Conservation (phyloP, 1,140 invertebrate genomes). For the Saxidomus purpurata region DNA sequence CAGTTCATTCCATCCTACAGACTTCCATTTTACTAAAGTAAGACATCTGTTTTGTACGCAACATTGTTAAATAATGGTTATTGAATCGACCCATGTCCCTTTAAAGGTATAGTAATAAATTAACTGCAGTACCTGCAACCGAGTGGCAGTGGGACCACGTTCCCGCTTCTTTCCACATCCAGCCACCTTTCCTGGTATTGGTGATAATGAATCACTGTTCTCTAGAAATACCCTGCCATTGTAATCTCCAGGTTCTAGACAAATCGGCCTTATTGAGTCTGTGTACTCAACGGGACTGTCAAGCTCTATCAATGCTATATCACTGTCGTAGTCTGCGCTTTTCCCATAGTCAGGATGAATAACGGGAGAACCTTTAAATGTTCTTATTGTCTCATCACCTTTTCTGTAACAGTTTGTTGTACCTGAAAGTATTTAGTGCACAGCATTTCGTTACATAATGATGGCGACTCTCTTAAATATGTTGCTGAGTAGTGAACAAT, state of each 20-base stretch:
- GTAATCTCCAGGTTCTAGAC: constrained; percentile 69
- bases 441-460: no score
- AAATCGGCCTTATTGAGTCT: constrained; percentile 75
- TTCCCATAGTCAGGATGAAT: constrained; percentile 67
- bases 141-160: background rate
- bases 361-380: background rate
- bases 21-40: no score
- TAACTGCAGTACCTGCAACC: background rate
- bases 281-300: constrained; percentile 72
- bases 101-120: background rate
- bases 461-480: no score
- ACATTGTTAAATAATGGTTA: no score
- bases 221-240: constrained; percentile 70
- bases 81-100: no score
- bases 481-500: no score
- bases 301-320: constrained; percentile 80
- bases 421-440: constrained; percentile 7
- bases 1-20: no score
- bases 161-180: constrained; percentile 72
- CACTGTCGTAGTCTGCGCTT: constrained; percentile 75
- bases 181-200: constrained; percentile 72
- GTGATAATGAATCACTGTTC: constrained; percentile 61
- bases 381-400: background rate
- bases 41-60: no score
- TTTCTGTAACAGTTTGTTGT: background rate